These are phyloP conservation scores for Panagrolaimus sp. DNA, from an alignment of 1,140 invertebrate species.

Conservation along the genomic window DNA sequence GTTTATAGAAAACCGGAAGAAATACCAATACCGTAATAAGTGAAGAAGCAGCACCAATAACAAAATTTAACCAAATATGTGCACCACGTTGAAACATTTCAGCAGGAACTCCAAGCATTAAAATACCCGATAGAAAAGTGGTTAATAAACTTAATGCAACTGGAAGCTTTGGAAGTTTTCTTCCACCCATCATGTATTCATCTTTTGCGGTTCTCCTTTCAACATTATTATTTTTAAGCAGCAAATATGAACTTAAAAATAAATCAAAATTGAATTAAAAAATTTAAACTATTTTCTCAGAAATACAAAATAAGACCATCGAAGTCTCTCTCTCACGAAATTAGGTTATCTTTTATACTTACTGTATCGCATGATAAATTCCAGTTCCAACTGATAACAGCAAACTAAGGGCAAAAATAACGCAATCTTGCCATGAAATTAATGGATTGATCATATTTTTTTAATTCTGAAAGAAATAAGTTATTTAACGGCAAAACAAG, in stretches of 20 bases:
- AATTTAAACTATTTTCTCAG: too few relatives aligned
- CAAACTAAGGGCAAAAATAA: not conserved
- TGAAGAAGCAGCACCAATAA: conserved; percentile 36
- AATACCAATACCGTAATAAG: conserved; percentile 40
- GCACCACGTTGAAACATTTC: conserved; percentile 53
- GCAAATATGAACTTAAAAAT: conserved; percentile 9
- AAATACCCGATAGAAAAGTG: conserved; percentile 52
- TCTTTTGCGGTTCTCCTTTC: conserved; percentile 37
- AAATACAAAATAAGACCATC: too few relatives aligned
- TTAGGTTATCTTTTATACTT: not conserved
- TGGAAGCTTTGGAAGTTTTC: conserved; percentile 49
- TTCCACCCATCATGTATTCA: conserved; percentile 54
- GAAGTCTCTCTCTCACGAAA: too few relatives aligned
- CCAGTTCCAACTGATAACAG: conserved; percentile 5
- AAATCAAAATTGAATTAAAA: not conserved
- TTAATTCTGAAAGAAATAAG: too few relatives aligned
- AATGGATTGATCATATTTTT: not conserved
- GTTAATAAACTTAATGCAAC: conserved; percentile 57
- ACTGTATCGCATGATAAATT: conserved; percentile 8
- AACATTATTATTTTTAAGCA: not conserved
- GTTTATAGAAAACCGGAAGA: conserved; percentile 45
- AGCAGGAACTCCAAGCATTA: conserved; percentile 48
- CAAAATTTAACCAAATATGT: conserved; percentile 46
- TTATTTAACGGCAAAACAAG: too few relatives aligned
- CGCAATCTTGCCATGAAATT: conserved; percentile 3